Percentiles rank a stretch among this genome's conserved stretches.
phyloP scores from a whole-genome alignment of 2,888 invertebrate genomes.

The Chalcosyrphus nemorum region DNA sequence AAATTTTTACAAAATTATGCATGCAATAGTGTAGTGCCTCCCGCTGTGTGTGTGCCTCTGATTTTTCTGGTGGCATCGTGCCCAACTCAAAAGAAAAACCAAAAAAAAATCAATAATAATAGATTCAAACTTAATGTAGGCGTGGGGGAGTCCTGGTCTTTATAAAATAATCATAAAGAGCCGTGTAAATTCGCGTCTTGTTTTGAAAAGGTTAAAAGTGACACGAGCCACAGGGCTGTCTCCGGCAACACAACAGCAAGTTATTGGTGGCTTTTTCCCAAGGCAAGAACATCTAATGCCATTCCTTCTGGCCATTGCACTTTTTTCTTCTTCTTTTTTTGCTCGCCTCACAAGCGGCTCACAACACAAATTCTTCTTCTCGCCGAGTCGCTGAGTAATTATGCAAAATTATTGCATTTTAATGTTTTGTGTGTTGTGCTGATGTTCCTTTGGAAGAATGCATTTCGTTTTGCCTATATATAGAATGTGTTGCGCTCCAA shows the following conservation, averaged over 20 bases:
- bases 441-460: constrained; percentile 47
- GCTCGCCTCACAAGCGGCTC: background rate
- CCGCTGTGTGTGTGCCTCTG: background rate
- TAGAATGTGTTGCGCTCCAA: constrained; percentile 35
- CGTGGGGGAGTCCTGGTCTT: background rate
- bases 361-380: constrained; percentile 4
- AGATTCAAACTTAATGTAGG: background rate
- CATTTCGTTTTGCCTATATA: constrained; percentile 33
- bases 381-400: constrained; percentile 56
- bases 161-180: background rate
- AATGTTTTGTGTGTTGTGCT: too few relatives aligned
- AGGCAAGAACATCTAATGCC: constrained; percentile 43
- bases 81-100: too few relatives aligned
- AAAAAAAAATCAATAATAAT: constrained; percentile 33
- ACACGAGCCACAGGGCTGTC: background rate
- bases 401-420: constrained; percentile 73
- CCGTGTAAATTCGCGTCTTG: constrained; percentile 26
- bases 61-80: constrained; percentile 22
- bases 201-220: constrained; percentile 50
- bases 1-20: constrained; percentile 15
- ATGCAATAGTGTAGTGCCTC: background rate
- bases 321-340: too few relatives aligned
- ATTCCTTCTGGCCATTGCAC: constrained; percentile 70
- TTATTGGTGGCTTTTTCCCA: constrained; percentile 12
- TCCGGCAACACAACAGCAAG: constrained; percentile 26